A percentile compares a stretch with the other conserved stretches of the same genome.
These are phyloP conservation scores for Epsilonema sp. DNA, from an alignment of 2,888 invertebrate genomes.

Conservation along the genomic window DNA sequence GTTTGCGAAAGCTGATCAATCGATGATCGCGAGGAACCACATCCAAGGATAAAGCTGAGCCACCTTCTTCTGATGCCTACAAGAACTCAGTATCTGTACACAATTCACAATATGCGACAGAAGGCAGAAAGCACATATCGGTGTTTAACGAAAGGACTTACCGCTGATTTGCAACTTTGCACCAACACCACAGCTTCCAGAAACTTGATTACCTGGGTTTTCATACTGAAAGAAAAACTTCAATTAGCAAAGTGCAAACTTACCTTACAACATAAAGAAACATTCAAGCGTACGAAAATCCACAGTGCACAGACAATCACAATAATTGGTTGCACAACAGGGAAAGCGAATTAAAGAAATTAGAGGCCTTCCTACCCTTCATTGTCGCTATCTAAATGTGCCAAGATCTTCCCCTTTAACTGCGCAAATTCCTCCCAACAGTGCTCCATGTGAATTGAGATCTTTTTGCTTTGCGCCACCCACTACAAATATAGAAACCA, in stretches of 20 bases:
- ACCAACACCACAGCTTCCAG: conserved; percentile 46
- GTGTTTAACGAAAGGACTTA: conserved; percentile 32
- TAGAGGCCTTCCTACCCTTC: conserved; percentile 47
- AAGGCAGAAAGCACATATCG: too few species aligned
- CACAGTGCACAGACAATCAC: too few species aligned
- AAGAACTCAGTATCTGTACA: too few species aligned
- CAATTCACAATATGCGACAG: too few species aligned
- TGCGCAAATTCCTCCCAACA: conserved; percentile 67
- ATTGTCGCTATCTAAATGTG: conserved; percentile 83
- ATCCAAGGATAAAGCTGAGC: conserved; percentile 64
- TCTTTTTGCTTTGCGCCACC: conserved; percentile 48
- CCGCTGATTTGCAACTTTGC: neutral
- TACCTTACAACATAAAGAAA: neutral
- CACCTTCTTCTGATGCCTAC: too few species aligned
- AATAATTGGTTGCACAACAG: neutral
- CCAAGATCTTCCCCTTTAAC: conserved; percentile 61
- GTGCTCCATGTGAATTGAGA: conserved; percentile 54
- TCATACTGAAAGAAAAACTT: conserved; percentile 43
- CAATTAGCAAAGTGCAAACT: neutral
- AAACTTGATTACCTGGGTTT: conserved; percentile 88
- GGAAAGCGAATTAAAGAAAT: neutral
- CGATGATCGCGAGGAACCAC: conserved; percentile 57
- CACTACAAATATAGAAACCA: conserved; percentile 34
- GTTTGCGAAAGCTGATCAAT: conserved; percentile 46
- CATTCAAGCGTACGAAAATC: too few species aligned